Evolutionary conservation across 2,888 invertebrate species (phyloP).

Genomic region (Rhodophaea formosa): DNA sequence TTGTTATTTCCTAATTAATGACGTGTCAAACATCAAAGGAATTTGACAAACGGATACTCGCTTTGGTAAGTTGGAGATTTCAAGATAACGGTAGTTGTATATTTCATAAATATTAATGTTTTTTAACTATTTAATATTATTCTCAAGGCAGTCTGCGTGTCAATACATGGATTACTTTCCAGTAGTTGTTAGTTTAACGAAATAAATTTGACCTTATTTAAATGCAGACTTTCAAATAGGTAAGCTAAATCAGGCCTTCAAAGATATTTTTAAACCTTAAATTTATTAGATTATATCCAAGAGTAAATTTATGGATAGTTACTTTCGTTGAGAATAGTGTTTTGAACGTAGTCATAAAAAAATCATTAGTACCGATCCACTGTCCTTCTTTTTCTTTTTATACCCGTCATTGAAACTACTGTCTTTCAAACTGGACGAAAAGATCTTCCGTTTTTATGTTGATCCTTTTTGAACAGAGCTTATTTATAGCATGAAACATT

Average conservation of each 20-base stretch:
- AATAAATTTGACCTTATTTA: neutral
- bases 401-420: no score
- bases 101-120: neutral
- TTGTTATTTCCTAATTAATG: slow-evolving; percentile 25
- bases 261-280: neutral
- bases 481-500: no score
- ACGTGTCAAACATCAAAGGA: slow-evolving; percentile 25
- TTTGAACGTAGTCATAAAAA: no score
- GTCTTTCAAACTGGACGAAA: no score
- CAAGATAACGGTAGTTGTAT: neutral
- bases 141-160: slow-evolving; percentile 5
- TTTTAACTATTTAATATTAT: slow-evolving; percentile 2
- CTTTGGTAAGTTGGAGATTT: slow-evolving; percentile 1
- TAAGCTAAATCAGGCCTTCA: neutral
- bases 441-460: no score
- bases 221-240: neutral
- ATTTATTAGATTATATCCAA: no score
- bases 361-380: no score
- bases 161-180: neutral
- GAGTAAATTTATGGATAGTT: no score
- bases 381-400: no score
- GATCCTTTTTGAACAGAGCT: no score
- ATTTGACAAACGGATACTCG: slow-evolving; percentile 20
- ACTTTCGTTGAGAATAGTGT: no score
- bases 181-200: neutral